Conservation (phyloP, 2,888 invertebrate genomes). For the Sesia bembeciformis region DNA sequence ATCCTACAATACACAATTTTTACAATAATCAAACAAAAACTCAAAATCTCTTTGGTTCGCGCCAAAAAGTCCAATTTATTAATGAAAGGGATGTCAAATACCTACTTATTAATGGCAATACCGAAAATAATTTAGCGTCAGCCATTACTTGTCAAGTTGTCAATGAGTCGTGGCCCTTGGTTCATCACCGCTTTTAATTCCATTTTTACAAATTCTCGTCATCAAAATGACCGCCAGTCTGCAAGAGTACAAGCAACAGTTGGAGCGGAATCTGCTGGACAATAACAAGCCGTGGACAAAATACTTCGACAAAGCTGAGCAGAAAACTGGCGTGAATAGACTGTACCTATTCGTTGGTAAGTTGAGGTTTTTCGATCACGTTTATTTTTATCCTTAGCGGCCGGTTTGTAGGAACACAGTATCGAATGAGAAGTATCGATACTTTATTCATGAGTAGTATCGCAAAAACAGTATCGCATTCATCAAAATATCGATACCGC, state of each 20-base stretch:
- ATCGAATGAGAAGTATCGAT: not conserved
- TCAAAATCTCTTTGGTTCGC: too few relatives aligned
- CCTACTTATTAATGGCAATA: not conserved
- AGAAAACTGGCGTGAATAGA: conserved; percentile 82
- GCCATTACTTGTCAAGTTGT: conserved; percentile 38
- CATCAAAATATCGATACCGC: too few relatives aligned
- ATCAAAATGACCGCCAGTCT: conserved; percentile 57
- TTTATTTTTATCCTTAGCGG: conserved; percentile 71
- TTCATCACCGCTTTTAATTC: conserved; percentile 16
- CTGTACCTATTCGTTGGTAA: conserved; percentile 86
- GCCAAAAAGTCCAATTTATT: too few relatives aligned
- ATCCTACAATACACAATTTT: too few relatives aligned
- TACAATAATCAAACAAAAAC: too few relatives aligned
- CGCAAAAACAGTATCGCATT: too few relatives aligned
- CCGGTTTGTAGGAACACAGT: conserved; percentile 25
- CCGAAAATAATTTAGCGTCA: conserved; percentile 8
- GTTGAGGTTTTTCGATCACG: conserved; percentile 45
- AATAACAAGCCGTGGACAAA: conserved; percentile 82
- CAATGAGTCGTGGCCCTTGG: conserved; percentile 48
- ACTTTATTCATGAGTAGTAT: not conserved
- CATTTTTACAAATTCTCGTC: conserved; percentile 4
- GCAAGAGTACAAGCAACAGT: conserved; percentile 68
- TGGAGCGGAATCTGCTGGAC: conserved; percentile 78
- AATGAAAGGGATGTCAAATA: too few relatives aligned
- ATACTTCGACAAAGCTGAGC: conserved; percentile 78